Base-by-base conservation (phyloP, 1,140 invertebrate genomes). In the Belonocnema kinseyi region DNA sequence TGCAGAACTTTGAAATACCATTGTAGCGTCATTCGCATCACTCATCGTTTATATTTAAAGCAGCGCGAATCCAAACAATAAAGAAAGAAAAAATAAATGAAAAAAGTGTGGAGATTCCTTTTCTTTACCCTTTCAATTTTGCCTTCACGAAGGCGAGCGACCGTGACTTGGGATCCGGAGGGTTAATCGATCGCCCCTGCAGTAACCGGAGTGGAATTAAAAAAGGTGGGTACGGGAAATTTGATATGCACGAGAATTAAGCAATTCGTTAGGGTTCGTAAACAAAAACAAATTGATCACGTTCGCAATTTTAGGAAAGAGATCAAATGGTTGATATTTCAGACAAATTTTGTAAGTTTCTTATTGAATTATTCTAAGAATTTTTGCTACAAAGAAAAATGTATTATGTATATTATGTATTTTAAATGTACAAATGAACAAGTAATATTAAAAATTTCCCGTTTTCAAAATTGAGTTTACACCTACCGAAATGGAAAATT, bases 41-140 rank as follows among this genome's bases (percentile, higher is more conserved):
- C 82, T 84, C 81, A 72, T 82, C 81, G 81, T 81, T 66, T 84
- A 81, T 78, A 79, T 84, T 84, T 84, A 81, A 82, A 80, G 72
- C 80, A 84, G 77, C 80, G 81, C 80, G 81, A 80, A 82, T 76
- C 77, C 81, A 84, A 84, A 82, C 83, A 84, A 84, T 84, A 84
- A 82, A 84, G 83, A 80, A 75, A 79, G 80, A 84, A 82, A 76
- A 80, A 82, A 78, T 76, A 74, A 81, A 66, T 14, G 8, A 61
- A 56, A 66, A 66, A 66, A 66, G 61, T 66, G 61, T 66, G 33
- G 14, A 66, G 26, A 66, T 40, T 66, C 14, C 11, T 66, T 40
- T 66, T n/a, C 11, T 66, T 66, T 66, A 66, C 61, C 61, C 61
- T 66, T 66, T 66, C 21, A 66, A 66, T 66, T 66, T 66, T 66